phyloP scores from a whole-genome alignment of 1,140 invertebrate genomes.

The Drosophila busckii region DNA sequence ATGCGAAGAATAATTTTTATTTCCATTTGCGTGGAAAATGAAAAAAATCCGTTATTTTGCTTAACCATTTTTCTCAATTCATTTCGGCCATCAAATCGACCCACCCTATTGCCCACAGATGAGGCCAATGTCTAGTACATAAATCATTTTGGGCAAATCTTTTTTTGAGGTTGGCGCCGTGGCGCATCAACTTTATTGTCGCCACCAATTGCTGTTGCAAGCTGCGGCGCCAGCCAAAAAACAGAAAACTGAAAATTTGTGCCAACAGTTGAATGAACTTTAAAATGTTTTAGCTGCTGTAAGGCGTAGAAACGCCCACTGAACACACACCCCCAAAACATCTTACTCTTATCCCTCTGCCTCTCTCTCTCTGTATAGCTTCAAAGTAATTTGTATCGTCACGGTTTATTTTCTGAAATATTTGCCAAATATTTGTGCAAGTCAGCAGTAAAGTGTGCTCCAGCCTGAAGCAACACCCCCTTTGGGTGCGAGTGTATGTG shows the following conservation, averaged over 20 bases:
- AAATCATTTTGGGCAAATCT: neutral
- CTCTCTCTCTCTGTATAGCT: neutral
- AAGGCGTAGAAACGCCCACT: constrained; percentile 15
- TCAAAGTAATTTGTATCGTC: constrained; percentile 25
- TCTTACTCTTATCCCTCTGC: neutral
- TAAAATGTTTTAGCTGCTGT: constrained; percentile 53
- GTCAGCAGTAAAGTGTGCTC: constrained; percentile 42
- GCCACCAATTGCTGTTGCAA: constrained; percentile 68
- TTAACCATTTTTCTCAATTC: too few species aligned
- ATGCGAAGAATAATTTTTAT: too few species aligned
- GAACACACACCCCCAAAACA: constrained; percentile 17
- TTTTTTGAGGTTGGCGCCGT: constrained; percentile 37
- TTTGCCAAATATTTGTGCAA: constrained; percentile 68
- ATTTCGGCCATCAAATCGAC: too few species aligned
- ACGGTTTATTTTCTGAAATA: constrained; percentile 22
- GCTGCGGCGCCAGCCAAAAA: constrained; percentile 58
- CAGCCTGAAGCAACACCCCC: constrained; percentile 18
- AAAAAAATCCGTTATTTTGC: too few species aligned
- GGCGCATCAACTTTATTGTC: constrained; percentile 71
- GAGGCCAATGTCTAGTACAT: constrained; percentile 3
- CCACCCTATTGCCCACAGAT: constrained; percentile 4
- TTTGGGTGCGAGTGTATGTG: too few species aligned
- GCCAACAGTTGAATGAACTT: constrained; percentile 64
- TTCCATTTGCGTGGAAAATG: too few species aligned
- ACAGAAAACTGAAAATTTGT: constrained; percentile 7